A percentile compares a stretch with the other conserved stretches of the same genome.
phyloP scores from a whole-genome alignment of 1,140 invertebrate genomes.

The Tribolium madens region DNA sequence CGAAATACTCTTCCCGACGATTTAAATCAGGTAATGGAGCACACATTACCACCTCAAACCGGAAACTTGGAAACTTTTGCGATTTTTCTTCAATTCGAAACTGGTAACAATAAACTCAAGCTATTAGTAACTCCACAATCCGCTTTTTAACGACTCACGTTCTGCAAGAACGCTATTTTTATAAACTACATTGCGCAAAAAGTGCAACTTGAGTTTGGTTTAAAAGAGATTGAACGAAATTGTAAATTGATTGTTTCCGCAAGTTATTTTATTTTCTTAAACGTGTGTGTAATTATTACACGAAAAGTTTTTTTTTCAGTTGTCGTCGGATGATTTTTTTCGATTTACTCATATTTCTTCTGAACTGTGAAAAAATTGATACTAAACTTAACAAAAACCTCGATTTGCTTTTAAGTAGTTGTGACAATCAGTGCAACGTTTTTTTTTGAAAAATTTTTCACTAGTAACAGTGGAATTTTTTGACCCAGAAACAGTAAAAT shows the following conservation, averaged over 20 bases:
- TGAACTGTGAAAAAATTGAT: background rate
- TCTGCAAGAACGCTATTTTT: no score
- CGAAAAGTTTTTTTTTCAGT: no score
- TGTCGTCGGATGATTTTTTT: background rate
- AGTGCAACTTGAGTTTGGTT: no score
- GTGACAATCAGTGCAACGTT: background rate
- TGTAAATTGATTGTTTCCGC: no score
- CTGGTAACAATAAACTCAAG: background rate
- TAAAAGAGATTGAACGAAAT: no score
- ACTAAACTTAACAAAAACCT: background rate
- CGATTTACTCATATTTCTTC: no score
- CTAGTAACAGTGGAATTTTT: background rate
- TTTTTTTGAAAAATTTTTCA: background rate
- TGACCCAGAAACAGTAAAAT: background rate
- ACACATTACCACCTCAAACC: conserved; percentile 8
- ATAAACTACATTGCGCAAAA: no score
- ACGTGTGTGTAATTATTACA: no score
- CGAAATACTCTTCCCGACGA: conserved; percentile 7
- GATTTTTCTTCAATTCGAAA: background rate
- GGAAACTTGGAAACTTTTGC: background rate
- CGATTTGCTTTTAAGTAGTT: background rate
- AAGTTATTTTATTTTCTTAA: no score
- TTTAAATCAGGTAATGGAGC: conserved; percentile 29
- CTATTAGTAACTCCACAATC: background rate
- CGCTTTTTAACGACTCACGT: no score